These are phyloP conservation scores for Coluber constrictor DNA, from an alignment of 2,797 vertebrate species.

Conservation along the genomic window DNA sequence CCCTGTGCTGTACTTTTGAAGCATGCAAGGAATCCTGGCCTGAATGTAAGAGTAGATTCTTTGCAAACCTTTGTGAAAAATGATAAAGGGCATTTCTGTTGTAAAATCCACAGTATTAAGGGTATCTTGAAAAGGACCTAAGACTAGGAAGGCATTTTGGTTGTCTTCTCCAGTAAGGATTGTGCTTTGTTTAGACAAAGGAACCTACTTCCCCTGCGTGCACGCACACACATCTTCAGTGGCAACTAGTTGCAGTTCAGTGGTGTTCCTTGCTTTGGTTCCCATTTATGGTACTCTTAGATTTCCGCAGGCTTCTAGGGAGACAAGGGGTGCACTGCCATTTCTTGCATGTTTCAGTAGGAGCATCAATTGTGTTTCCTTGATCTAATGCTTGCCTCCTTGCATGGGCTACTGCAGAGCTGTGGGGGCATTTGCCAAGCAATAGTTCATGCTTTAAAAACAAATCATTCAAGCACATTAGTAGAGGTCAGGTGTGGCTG, in stretches of 20 bases:
- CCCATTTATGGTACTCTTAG: conserved; percentile 39
- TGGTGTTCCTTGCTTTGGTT: background rate
- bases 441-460: conserved; percentile 37
- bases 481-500: conserved; percentile 48
- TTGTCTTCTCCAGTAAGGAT: background rate
- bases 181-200: background rate
- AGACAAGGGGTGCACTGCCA: conserved; percentile 1
- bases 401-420: conserved; percentile 62
- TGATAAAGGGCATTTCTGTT: background rate
- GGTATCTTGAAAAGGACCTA: background rate
- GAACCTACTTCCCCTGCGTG: background rate
- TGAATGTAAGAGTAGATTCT: background rate
- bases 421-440: conserved; percentile 46
- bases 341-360: conserved; percentile 61
- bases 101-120: background rate
- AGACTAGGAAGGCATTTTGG: background rate
- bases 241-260: background rate
- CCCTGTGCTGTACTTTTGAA: conserved; percentile 2
- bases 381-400: conserved; percentile 41
- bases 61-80: background rate
- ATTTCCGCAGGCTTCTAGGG: conserved; percentile 36
- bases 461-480: conserved; percentile 53
- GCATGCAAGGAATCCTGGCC: background rate
- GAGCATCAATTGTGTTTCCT: conserved; percentile 47
- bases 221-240: background rate